Conservation (phyloP, 2,113 vertebrate genomes). For the Anser cygnoides region DNA sequence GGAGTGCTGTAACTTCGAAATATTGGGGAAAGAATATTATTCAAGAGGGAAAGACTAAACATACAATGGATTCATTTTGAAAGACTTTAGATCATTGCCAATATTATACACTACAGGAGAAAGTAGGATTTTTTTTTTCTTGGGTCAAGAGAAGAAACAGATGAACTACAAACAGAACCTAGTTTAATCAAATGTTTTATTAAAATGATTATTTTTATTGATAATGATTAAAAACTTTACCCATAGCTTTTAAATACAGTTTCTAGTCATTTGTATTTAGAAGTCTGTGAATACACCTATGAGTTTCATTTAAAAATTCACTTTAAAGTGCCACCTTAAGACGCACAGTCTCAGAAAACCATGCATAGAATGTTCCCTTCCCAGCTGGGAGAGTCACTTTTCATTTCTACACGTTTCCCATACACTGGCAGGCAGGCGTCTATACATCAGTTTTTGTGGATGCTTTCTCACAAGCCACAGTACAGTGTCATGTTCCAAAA, state of each 20-base stretch:
- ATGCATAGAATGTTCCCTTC: neutral
- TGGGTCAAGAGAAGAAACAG: neutral
- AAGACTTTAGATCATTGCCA: neutral
- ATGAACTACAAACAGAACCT: neutral
- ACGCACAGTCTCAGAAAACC: neutral
- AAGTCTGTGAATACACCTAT: neutral
- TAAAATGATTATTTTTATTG: neutral
- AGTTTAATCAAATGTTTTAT: neutral
- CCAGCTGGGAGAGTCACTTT: neutral
- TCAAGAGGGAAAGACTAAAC: neutral
- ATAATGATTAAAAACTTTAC: neutral
- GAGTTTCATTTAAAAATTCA: neutral
- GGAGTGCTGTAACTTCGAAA: neutral
- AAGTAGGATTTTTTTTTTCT: neutral
- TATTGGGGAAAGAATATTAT: neutral
- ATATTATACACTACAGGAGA: neutral
- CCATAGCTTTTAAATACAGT: neutral
- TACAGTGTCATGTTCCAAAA: accelerated
- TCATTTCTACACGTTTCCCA: neutral
- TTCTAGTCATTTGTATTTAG: neutral
- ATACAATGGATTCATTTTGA: neutral
- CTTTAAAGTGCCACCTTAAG: accelerated
- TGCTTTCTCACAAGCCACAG: neutral
- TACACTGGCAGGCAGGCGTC: neutral
- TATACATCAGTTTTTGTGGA: neutral